Conservation (phyloP, 2,797 vertebrate species). For the Stomatorhinus walkeri region DNA sequence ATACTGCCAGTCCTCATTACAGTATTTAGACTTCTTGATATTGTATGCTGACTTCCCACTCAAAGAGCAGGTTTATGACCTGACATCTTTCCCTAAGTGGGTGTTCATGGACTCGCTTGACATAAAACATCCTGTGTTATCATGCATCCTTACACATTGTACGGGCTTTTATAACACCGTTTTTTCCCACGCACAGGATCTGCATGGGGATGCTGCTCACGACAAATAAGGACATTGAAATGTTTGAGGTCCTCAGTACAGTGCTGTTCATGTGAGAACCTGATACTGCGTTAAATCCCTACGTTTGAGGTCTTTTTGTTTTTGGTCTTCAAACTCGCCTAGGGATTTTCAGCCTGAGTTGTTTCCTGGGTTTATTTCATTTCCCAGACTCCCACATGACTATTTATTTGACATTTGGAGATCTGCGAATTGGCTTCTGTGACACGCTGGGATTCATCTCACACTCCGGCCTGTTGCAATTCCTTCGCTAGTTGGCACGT, state of each 20-base stretch:
- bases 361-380: not conserved
- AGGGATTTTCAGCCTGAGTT: not conserved
- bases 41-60: not conserved
- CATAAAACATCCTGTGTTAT: not conserved
- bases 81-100: not conserved
- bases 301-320: not conserved
- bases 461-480: not conserved
- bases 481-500: not conserved
- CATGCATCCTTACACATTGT: not conserved
- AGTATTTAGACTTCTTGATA: not conserved
- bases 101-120: not conserved
- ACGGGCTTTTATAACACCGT: not conserved
- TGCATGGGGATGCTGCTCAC: not conserved
- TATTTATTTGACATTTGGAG: not conserved
- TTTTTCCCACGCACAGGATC: not conserved
- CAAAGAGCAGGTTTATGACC: not conserved
- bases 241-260: not conserved
- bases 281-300: not conserved
- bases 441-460: not conserved
- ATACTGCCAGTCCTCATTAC: not conserved
- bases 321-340: not conserved
- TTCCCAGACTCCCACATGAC: not conserved
- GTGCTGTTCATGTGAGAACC: not conserved
- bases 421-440: not conserved
- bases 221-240: not conserved